Evolutionary conservation across 2,888 invertebrate genomes (phyloP).

Genomic region (Pristionchus maxplancki): DNA sequence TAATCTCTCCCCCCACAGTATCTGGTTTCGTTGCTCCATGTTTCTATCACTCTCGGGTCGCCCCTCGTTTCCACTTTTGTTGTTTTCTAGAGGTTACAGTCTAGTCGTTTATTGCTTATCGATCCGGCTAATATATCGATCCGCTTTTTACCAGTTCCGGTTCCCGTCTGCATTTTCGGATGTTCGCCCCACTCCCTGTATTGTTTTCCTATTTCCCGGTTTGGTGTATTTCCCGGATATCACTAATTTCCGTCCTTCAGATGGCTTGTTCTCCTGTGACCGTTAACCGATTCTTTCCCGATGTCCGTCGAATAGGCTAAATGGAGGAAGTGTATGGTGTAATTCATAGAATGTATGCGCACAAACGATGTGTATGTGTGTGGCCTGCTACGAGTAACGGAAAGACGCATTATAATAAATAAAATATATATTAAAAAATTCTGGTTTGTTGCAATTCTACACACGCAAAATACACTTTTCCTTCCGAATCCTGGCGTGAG

Average conservation of each 20-base stretch:
- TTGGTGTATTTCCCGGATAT: constrained; percentile 26
- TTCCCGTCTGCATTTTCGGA: constrained; percentile 24
- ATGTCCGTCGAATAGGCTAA: neutral
- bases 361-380: neutral
- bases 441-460: neutral
- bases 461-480: neutral
- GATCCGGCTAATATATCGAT: constrained; percentile 11
- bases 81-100: neutral
- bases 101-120: constrained; percentile 32
- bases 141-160: constrained; percentile 18
- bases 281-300: neutral
- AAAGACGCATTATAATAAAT: neutral
- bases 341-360: constrained; percentile 10
- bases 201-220: neutral
- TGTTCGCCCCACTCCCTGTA: neutral
- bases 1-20: constrained; percentile 36
- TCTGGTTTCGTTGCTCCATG: constrained; percentile 40
- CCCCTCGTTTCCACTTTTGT: neutral
- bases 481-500: neutral
- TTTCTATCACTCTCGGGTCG: neutral
- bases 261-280: neutral
- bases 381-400: constrained; percentile 1
- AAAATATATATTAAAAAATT: neutral
- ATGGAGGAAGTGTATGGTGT: neutral
- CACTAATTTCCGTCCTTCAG: neutral